These are phyloP conservation scores for Nyctereutes procyonoides DNA, from an alignment of 2,113 vertebrate species.

Conservation along the genomic window DNA sequence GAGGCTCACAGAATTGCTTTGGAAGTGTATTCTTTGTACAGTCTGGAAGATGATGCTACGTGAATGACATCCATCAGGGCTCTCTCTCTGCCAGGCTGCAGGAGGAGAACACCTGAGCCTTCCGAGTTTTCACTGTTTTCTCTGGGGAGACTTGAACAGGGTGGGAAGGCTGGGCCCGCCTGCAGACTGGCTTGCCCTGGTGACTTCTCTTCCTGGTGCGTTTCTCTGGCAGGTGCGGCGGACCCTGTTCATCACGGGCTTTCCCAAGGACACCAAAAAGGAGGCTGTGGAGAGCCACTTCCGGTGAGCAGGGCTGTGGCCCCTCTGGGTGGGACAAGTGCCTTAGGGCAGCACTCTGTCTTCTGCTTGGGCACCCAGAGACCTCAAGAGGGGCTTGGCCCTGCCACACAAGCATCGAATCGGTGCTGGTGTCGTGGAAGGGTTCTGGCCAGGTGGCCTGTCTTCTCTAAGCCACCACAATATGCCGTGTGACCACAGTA, in stretches of 20 bases:
- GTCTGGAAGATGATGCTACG: neutral
- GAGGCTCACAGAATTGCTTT: neutral
- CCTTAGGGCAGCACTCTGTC: neutral
- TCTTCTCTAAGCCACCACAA: neutral
- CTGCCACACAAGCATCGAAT: accelerated
- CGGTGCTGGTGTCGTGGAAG: neutral
- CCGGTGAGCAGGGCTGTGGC: conserved; percentile 83
- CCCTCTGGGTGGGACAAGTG: accelerated
- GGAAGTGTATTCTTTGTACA: neutral
- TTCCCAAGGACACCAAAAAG: conserved; percentile 88
- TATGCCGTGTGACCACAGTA: accelerated
- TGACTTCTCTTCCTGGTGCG: neutral
- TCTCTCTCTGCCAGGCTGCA: neutral
- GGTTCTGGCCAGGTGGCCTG: neutral
- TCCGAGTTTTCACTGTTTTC: neutral
- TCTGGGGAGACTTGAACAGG: neutral
- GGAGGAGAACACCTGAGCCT: too few relatives aligned
- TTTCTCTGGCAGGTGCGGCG: conserved; percentile 89
- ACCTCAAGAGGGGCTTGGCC: too few relatives aligned
- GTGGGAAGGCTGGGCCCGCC: too few relatives aligned
- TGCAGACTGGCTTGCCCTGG: neutral
- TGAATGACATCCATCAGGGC: neutral
- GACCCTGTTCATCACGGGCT: conserved; percentile 92
- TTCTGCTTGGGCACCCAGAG: neutral
- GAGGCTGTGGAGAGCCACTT: conserved; percentile 91